phyloP scores from a whole-genome alignment of 2,888 invertebrate species.

The Disparrhopalites patrizii region DNA sequence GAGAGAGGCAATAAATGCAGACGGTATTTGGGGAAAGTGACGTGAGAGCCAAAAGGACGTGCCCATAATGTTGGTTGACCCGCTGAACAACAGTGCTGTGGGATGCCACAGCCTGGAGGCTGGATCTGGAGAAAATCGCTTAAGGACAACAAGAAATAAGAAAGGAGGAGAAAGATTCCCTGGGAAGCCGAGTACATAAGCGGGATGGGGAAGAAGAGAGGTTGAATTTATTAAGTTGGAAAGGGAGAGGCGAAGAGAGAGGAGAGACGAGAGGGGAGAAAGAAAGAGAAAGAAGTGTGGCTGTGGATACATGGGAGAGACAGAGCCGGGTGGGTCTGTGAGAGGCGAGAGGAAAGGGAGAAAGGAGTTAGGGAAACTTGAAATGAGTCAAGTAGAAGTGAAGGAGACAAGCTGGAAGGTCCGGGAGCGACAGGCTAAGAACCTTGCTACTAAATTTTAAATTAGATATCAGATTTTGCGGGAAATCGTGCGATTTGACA shows the following conservation, averaged over 20 bases:
- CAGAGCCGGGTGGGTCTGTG: not conserved
- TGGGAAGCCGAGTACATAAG: not conserved
- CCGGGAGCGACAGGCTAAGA: conserved; percentile 31
- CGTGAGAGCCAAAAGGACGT: no score
- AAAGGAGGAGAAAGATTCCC: no score
- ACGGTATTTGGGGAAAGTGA: no score
- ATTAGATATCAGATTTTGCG: conserved; percentile 40
- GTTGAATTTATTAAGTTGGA: not conserved
- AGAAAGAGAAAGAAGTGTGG: not conserved
- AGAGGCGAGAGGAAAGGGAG: not conserved
- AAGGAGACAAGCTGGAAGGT: conserved; percentile 25
- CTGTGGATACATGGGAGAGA: not conserved
- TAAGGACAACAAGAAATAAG: no score
- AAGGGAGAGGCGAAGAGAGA: not conserved
- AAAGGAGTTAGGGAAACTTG: conserved; percentile 13
- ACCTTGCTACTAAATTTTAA: conserved; percentile 37
- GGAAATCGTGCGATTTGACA: conserved; percentile 36
- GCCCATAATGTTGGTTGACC: no score
- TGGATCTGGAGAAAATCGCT: not conserved
- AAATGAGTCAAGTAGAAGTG: conserved; percentile 18
- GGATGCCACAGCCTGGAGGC: no score
- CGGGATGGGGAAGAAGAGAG: not conserved
- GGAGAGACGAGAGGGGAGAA: not conserved
- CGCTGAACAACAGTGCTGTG: no score
- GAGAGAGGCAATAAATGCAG: no score